A percentile compares a stretch with the other conserved stretches of the same genome.
Conservation (phyloP, 2,797 vertebrate species). For the Botia kubotai region DNA sequence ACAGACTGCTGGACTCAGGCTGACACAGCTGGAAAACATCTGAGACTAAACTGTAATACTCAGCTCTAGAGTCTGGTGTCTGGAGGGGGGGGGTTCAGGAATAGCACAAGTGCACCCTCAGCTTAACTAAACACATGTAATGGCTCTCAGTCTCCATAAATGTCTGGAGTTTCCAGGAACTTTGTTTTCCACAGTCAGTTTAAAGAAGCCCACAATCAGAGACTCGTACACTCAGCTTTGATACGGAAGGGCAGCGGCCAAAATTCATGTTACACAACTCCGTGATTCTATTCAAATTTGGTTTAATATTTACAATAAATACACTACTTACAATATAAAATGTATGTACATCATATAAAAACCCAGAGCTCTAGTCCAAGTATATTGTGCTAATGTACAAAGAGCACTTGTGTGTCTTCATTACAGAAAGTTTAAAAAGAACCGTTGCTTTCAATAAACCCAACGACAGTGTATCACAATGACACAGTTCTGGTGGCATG, state of each 20-base stretch:
- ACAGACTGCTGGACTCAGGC: slow-evolving; percentile 84
- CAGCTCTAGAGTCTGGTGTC: slow-evolving; percentile 68
- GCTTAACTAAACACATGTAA: slow-evolving; percentile 62
- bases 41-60: slow-evolving; percentile 81
- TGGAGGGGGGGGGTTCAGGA: slow-evolving; percentile 59
- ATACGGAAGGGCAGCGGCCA: not conserved
- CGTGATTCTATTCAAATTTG: slow-evolving; percentile 68
- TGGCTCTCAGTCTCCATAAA: slow-evolving; percentile 59
- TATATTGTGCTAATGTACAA: slow-evolving; percentile 84
- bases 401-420: slow-evolving; percentile 82
- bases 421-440: slow-evolving; percentile 60
- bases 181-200: slow-evolving; percentile 41
- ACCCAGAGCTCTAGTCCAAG: slow-evolving; percentile 93
- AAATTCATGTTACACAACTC: slow-evolving; percentile 16
- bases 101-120: slow-evolving; percentile 63
- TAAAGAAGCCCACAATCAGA: slow-evolving; percentile 59
- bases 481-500: slow-evolving; percentile 66
- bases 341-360: slow-evolving; percentile 85
- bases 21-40: slow-evolving; percentile 89
- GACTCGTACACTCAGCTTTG: slow-evolving; percentile 48
- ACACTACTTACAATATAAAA: slow-evolving; percentile 92
- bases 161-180: slow-evolving; percentile 48
- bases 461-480: slow-evolving; percentile 44
- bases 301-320: slow-evolving; percentile 93
- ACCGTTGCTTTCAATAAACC: slow-evolving; percentile 42